phyloP scores from a whole-genome alignment of 2,797 vertebrate species.

The Catharus ustulatus region DNA sequence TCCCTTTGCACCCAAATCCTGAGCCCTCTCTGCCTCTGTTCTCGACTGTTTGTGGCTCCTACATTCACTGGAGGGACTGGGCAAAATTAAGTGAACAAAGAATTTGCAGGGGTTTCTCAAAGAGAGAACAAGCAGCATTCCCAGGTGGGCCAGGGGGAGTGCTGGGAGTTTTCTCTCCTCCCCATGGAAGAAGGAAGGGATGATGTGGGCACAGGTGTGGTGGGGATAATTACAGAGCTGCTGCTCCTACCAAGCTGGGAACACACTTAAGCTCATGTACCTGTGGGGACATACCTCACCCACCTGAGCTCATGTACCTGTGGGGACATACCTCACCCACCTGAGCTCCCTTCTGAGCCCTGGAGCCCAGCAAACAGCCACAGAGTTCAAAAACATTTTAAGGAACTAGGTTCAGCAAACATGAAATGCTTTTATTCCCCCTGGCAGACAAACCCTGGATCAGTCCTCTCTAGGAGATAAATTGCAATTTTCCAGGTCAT shows the following conservation, averaged over 20 bases:
- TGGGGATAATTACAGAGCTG: background rate
- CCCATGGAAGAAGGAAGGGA: background rate
- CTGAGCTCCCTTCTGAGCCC: background rate
- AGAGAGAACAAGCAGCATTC: background rate
- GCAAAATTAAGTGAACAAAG: background rate
- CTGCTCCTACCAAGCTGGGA: background rate
- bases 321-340: background rate
- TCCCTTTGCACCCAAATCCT: background rate
- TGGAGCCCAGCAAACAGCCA: background rate
- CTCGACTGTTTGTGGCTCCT: fast-evolving
- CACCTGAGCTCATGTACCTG: background rate
- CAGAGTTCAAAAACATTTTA: background rate
- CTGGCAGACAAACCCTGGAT: no score
- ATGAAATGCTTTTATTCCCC: fast-evolving
- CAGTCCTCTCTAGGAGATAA: background rate
- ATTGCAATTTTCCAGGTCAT: background rate
- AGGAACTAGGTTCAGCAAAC: background rate
- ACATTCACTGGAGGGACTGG: background rate
- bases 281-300: no score
- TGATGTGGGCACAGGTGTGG: background rate
- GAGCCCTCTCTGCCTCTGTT: fast-evolving
- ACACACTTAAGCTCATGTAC: background rate
- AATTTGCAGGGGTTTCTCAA: background rate
- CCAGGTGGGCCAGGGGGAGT: background rate
- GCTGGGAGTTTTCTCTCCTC: background rate